Percentiles rank a stretch among this genome's conserved stretches.
Evolutionary conservation across 2,888 invertebrate species (phyloP).

Genomic region (Poecilus cupreus): DNA sequence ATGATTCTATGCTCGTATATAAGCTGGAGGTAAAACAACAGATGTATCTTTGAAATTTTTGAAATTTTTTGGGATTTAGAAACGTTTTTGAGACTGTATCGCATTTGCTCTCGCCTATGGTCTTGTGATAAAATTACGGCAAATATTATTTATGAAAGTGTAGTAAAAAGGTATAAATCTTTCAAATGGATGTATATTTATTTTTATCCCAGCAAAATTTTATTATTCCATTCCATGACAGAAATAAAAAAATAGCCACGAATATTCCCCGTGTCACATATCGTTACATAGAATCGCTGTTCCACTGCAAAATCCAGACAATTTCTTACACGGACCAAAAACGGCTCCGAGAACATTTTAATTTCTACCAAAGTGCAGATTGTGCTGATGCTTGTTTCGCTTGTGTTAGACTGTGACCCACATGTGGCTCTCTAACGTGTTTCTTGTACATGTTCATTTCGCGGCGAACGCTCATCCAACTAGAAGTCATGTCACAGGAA

Average conservation of each 20-base stretch:
- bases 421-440: background rate
- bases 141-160: too few relatives aligned
- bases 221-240: constrained; percentile 45
- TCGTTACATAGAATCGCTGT: constrained; percentile 4
- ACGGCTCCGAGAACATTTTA: constrained; percentile 52
- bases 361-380: constrained; percentile 50
- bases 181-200: constrained; percentile 34
- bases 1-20: too few relatives aligned
- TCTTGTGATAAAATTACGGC: too few relatives aligned
- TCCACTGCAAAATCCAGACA: constrained; percentile 47
- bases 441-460: constrained; percentile 2
- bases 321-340: constrained; percentile 46
- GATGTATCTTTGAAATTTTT: too few relatives aligned
- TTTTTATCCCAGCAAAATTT: constrained; percentile 40
- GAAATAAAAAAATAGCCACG: constrained; percentile 40
- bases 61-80: too few relatives aligned
- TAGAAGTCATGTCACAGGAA: constrained; percentile 20
- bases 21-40: too few relatives aligned
- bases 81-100: too few relatives aligned
- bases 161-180: constrained; percentile 12
- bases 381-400: background rate
- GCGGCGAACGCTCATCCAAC: background rate
- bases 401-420: background rate
- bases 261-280: constrained; percentile 35
- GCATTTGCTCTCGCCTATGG: too few relatives aligned